Evolutionary conservation across 2,113 vertebrate genomes (phyloP), one percentile per base, ranked within the genome.

Genomic region (Spea bombifrons): DNA sequence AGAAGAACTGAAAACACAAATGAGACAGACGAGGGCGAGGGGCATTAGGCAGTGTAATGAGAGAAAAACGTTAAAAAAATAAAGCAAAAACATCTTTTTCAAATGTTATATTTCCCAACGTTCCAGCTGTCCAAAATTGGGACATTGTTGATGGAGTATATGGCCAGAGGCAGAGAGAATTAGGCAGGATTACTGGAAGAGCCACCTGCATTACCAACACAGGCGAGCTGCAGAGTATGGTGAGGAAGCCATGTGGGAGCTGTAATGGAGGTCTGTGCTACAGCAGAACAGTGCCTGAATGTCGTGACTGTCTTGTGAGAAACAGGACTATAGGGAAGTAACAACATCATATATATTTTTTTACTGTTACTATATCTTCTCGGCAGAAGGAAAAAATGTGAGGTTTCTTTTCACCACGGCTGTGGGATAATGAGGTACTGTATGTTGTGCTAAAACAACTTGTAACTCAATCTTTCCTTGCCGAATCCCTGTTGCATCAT

Each of bases 391-490:
- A 78, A 71, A 53, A 57, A 63, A 52, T 50, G 12, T 50, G 55
- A 71, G 46, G 63, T 71, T 55, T 71, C n/a, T 7, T 78, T 78
- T 71, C 75, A 78, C 17, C 57, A 44, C 46, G 30, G 67, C 67
- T 50, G 17, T 65, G 69, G 68, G 47, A 65, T 71, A 52, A n/a
- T 53, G 59, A 71, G 71, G 55, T 65, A 30, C 30, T 30, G 71
- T 57, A 78, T 78, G 68, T 72, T 78, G 68, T 69, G 65, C 76
- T 78, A 78, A 78, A 30, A 55, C 52, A 78, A 65, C 69, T 53
- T 55, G 76, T 72, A 78, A 78, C 59, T 72, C 59, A 66, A 72
- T 78, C 76, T 72, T 66, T 66, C 59, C 69, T 72, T 72, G 16
- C 63, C 30, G 49, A 78, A 43, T 78, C 76, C 64, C 30, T 78